Evolutionary conservation across 2,113 vertebrate genomes (phyloP).

Genomic region (Tupaia tana): DNA sequence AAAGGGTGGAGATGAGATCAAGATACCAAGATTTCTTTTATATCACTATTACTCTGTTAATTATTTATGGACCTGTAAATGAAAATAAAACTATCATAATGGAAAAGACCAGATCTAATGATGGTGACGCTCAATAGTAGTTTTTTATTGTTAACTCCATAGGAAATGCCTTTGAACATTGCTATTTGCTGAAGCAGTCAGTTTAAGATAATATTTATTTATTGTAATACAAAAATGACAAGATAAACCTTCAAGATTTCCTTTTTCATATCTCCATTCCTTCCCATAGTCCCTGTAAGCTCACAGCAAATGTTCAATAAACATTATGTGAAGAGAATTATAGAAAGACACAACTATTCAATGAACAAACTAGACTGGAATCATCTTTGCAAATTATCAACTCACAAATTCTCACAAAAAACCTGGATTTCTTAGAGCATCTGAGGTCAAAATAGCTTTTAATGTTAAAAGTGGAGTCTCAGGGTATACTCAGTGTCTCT

Average conservation of each 20-base stretch:
- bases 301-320: not conserved
- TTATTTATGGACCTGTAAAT: not conserved
- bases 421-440: not conserved
- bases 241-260: not conserved
- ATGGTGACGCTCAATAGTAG: not conserved
- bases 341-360: not conserved
- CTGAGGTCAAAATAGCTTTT: not conserved
- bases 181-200: not conserved
- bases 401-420: not conserved
- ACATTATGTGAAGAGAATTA: not conserved
- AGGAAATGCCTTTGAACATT: slow-evolving; percentile 22
- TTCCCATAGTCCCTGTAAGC: not conserved
- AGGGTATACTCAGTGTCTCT: not conserved
- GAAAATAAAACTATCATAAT: not conserved
- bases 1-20: not conserved
- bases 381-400: not conserved
- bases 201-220: not conserved
- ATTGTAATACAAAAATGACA: not conserved
- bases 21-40: not conserved
- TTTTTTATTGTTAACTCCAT: slow-evolving; percentile 8
- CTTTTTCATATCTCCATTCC: no score
- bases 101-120: not conserved
- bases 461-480: not conserved
- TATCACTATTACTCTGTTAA: not conserved
- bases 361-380: not conserved